A percentile compares a stretch with the other conserved stretches of the same genome.
phyloP scores from a whole-genome alignment of 2,113 vertebrate species.

The Haemorhous mexicanus region DNA sequence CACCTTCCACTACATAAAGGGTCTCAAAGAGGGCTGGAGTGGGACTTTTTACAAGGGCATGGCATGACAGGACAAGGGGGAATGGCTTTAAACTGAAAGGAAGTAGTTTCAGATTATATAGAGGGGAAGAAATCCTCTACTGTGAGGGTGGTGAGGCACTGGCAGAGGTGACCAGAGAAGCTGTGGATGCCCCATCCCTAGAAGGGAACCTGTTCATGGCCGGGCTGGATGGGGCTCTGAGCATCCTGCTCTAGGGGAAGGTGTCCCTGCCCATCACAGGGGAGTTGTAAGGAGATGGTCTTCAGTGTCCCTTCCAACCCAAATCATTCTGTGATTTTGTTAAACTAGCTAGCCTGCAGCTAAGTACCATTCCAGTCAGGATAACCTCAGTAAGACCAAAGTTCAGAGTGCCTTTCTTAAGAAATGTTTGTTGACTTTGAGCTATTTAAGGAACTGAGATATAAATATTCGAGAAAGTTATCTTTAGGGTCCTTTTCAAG shows the following conservation, averaged over 20 bases:
- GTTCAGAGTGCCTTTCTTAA: background rate
- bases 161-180: background rate
- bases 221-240: background rate
- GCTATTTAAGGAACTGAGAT: background rate
- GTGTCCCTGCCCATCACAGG: too few species aligned
- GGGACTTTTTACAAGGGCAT: background rate
- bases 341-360: background rate
- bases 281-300: fast-evolving
- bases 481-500: background rate
- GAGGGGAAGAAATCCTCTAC: background rate
- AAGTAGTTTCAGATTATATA: background rate
- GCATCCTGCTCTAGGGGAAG: background rate
- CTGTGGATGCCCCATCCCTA: too few species aligned
- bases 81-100: background rate
- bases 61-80: background rate
- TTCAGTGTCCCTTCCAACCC: background rate
- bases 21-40: background rate
- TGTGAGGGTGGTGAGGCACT: background rate
- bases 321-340: background rate
- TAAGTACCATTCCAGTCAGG: background rate
- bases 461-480: background rate
- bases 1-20: background rate
- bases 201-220: background rate
- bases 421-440: background rate
- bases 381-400: background rate